Evolutionary conservation across 2,113 vertebrate genomes (phyloP), one percentile per base, ranked within the genome.

Genomic region (Numenius arquata): DNA sequence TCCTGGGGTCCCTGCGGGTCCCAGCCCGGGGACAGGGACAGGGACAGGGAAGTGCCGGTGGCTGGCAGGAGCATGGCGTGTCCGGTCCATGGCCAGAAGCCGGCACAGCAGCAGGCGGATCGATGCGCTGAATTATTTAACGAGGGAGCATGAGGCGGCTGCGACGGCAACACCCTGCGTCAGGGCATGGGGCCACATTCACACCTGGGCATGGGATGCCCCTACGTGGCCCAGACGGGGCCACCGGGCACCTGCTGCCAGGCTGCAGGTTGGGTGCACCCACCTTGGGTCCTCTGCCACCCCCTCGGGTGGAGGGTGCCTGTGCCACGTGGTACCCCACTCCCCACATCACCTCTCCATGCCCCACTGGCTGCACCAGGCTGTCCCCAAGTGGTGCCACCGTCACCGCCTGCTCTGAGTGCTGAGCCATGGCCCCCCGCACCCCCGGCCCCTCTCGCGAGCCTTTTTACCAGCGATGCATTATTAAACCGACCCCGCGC

Each of bases 151-250:
- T 7, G 2, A 36, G 41, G 85, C 3, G 12, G 50, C 74, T 43
- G 55, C 1, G 0, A 47, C 5, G 6, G 74, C 55, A 48, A 15
- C 23, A 17, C 36, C 43, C 34, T 0, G 2, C 1, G 0, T 0
- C 12, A 25, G 63, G 53, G 5, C 77, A 11, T 0, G 1, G 45
- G 36, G 56, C 63, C 27, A 1, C 0, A 1, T 27, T 85, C 11
- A 6, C 41, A n/a, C 13, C 18, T 1, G 0, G 27, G 45, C 32
- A 23, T 1, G 18, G 67, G 15, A 38, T 15, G n/a, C 6, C 61
- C 62, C 22, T 12, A 8, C 15, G 5, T 6, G 9, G 16, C 48
- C 61, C 66, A 43, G 22, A 12, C 1, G 4, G 65, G 36, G 41
- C 4, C 8, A 8, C 22, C 3, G 3, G 47, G 20, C 71, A 36